Conservation (phyloP, 2,888 invertebrate genomes). For the Tryphoninae sp. region DNA sequence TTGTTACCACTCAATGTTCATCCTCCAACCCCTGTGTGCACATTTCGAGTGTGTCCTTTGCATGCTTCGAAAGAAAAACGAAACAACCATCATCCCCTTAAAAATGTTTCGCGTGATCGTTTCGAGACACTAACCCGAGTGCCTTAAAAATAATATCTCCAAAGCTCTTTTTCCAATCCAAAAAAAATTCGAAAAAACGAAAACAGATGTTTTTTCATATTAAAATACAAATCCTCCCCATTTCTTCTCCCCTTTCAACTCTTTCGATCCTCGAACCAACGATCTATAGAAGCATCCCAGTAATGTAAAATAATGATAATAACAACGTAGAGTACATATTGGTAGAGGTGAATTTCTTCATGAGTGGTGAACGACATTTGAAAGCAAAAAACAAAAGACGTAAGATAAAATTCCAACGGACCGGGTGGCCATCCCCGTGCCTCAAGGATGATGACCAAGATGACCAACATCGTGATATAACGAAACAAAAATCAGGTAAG, state of each 20-base stretch:
- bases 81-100: neutral
- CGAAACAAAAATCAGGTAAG: constrained; percentile 52
- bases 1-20: constrained; percentile 15
- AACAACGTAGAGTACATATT: constrained; percentile 45
- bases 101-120: constrained; percentile 41
- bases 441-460: constrained; percentile 37
- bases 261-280: constrained; percentile 24
- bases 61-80: constrained; percentile 19
- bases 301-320: constrained; percentile 51
- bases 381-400: neutral
- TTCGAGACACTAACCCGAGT: constrained; percentile 70
- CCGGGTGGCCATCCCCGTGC: constrained; percentile 22
- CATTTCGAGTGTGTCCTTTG: constrained; percentile 19
- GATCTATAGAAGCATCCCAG: constrained; percentile 35
- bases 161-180: constrained; percentile 38
- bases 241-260: constrained; percentile 30
- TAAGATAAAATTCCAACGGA: constrained; percentile 32
- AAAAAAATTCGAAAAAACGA: constrained; percentile 34
- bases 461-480: constrained; percentile 28
- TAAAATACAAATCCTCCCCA: neutral
- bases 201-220: neutral
- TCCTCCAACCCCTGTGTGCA: neutral
- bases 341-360: constrained; percentile 54
- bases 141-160: constrained; percentile 70
- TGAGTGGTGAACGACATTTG: constrained; percentile 39